Percentiles rank a stretch among this genome's conserved stretches.
Conservation (phyloP, 2,113 vertebrate genomes). For the Petromus typicus region DNA sequence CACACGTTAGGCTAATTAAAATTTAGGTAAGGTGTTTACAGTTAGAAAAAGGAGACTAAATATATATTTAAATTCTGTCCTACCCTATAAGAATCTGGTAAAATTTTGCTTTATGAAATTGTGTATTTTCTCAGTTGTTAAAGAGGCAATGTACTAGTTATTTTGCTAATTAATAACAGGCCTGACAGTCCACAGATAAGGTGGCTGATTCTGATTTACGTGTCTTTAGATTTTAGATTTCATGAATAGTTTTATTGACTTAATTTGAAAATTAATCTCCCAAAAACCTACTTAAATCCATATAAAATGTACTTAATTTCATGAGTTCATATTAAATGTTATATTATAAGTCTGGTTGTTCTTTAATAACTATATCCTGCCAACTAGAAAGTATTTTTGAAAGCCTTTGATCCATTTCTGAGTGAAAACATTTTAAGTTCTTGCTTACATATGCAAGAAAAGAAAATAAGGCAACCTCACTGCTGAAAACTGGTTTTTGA, state of each 20-base stretch:
- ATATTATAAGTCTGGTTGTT: slow-evolving; percentile 58
- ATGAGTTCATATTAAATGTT: slow-evolving; percentile 58
- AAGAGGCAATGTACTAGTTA: not conserved
- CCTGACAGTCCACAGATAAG: slow-evolving; percentile 28
- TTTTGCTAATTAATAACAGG: slow-evolving; percentile 58
- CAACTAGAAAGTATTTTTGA: slow-evolving; percentile 58
- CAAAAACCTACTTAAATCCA: slow-evolving; percentile 50
- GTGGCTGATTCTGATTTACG: slow-evolving; percentile 13
- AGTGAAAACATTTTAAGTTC: slow-evolving; percentile 51
- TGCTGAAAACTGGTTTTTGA: slow-evolving; percentile 44
- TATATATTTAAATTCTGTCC: not conserved
- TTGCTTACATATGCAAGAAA: slow-evolving; percentile 58
- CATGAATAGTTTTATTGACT: slow-evolving; percentile 41
- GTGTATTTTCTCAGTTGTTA: not conserved
- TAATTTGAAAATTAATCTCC: slow-evolving; percentile 68
- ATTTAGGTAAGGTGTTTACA: not conserved
- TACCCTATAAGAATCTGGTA: not conserved
- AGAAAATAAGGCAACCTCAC: slow-evolving; percentile 55
- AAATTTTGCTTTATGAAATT: slow-evolving; percentile 33
- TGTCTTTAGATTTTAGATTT: slow-evolving; percentile 53
- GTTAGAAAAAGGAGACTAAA: not conserved
- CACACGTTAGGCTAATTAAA: slow-evolving; percentile 27
- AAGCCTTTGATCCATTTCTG: slow-evolving; percentile 7
- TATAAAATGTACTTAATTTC: slow-evolving; percentile 58
- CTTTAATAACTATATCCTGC: slow-evolving; percentile 5